Percentiles rank a stretch among this genome's conserved stretches.
These are phyloP conservation scores for Esox lucius DNA, from an alignment of 2,797 vertebrate genomes.

Conservation along the genomic window DNA sequence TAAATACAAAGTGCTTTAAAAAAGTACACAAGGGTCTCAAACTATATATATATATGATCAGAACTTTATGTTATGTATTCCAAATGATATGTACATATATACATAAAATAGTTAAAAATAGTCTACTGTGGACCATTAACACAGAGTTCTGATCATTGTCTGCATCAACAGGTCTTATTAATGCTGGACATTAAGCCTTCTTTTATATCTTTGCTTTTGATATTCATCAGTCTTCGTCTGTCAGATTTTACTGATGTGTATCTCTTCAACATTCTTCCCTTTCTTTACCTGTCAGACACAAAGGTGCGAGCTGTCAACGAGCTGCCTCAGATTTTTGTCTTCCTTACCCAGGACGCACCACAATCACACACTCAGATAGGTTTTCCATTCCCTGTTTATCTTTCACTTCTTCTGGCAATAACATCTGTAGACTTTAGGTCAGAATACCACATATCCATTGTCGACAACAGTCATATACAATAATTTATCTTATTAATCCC, in stretches of 20 bases:
- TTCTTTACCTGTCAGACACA: constrained; percentile 56
- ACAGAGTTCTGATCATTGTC: neutral
- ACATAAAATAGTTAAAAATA: too few species aligned
- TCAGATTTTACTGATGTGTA: constrained; percentile 55
- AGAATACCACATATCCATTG: constrained; percentile 39
- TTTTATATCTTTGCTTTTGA: constrained; percentile 17
- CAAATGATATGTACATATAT: too few species aligned
- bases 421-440: constrained; percentile 41
- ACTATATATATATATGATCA: too few species aligned
- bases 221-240: constrained; percentile 52
- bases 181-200: neutral
- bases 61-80: too few species aligned
- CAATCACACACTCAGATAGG: constrained; percentile 33
- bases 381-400: constrained; percentile 25
- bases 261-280: constrained; percentile 64
- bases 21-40: too few species aligned
- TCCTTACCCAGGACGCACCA: constrained; percentile 44
- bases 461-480: constrained; percentile 51
- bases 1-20: too few species aligned
- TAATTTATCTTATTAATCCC: constrained; percentile 45
- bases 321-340: constrained; percentile 35
- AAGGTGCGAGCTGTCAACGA: constrained; percentile 47
- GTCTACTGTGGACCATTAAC: too few species aligned
- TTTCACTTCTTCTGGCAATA: constrained; percentile 38
- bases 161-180: neutral